Conservation (phyloP, 2,797 vertebrate species). For the Clamator glandarius region DNA sequence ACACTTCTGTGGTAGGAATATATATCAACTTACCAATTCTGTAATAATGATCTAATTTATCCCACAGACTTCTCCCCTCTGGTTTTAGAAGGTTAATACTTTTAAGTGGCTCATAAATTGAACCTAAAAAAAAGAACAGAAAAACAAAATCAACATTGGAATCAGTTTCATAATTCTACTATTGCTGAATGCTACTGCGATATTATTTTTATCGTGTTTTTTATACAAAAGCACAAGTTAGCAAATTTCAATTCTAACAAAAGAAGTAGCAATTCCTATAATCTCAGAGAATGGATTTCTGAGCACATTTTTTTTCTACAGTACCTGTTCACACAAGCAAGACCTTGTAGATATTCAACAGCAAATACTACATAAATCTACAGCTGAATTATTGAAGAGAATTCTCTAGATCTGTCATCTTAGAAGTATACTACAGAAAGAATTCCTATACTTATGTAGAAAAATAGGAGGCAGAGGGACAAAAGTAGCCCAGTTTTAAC, state of each 20-base stretch:
- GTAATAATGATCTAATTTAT: constrained; percentile 94
- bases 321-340: background rate
- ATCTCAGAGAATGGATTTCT: background rate
- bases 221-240: background rate
- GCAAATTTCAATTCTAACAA: background rate
- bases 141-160: background rate
- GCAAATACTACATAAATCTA: background rate
- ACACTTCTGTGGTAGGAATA: background rate
- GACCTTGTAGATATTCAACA: background rate
- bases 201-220: background rate
- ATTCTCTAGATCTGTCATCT: background rate
- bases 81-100: constrained; percentile 84
- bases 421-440: background rate
- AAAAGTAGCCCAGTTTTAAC: background rate
- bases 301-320: background rate
- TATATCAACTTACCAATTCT: constrained; percentile 84
- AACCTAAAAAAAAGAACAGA: constrained; percentile 79
- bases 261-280: background rate
- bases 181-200: background rate
- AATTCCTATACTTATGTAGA: background rate
- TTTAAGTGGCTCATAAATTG: constrained; percentile 97
- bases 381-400: background rate
- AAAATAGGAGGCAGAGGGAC: background rate
- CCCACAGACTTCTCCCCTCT: constrained; percentile 89
- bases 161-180: background rate